A percentile compares a stretch with the other conserved stretches of the same genome.
These are phyloP conservation scores for Pterostichus niger DNA, from an alignment of 2,888 invertebrate genomes.

Conservation along the genomic window DNA sequence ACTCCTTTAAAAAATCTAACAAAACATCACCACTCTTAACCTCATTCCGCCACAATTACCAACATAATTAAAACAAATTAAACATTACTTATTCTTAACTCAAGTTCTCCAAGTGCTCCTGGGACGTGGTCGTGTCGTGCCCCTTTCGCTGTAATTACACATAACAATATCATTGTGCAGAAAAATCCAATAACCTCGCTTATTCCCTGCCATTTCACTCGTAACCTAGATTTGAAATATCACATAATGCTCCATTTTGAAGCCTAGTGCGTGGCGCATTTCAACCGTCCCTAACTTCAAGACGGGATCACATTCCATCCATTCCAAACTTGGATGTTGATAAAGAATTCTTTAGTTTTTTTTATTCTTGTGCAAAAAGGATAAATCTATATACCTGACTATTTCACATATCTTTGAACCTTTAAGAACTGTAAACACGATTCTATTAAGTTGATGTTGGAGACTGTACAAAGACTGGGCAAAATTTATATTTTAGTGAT, in stretches of 20 bases:
- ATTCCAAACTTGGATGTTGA: neutral
- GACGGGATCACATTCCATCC: neutral
- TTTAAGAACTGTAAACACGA: too few relatives aligned
- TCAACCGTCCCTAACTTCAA: constrained; percentile 1
- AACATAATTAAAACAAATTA: constrained; percentile 50
- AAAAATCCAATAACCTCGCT: constrained; percentile 52
- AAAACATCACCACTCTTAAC: constrained; percentile 40
- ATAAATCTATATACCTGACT: too few relatives aligned
- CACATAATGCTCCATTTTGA: constrained; percentile 49
- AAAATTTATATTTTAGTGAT: too few relatives aligned
- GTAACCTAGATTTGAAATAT: constrained; percentile 55
- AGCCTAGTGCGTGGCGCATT: constrained; percentile 53
- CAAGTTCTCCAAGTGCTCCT: neutral
- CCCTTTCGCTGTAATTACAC: constrained; percentile 28
- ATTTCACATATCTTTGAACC: too few relatives aligned
- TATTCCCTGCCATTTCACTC: constrained; percentile 53
- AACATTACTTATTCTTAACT: constrained; percentile 33
- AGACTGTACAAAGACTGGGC: too few relatives aligned
- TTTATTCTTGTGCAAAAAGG: too few relatives aligned
- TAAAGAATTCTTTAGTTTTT: neutral
- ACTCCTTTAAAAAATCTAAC: constrained; percentile 30
- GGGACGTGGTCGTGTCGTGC: neutral
- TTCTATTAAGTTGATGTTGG: too few relatives aligned
- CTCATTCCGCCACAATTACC: constrained; percentile 30
- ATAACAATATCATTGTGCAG: constrained; percentile 44